Evolutionary conservation across 2,113 vertebrate genomes (phyloP), one percentile per base, ranked within the genome.

Genomic region (Orthonyx spaldingii): DNA sequence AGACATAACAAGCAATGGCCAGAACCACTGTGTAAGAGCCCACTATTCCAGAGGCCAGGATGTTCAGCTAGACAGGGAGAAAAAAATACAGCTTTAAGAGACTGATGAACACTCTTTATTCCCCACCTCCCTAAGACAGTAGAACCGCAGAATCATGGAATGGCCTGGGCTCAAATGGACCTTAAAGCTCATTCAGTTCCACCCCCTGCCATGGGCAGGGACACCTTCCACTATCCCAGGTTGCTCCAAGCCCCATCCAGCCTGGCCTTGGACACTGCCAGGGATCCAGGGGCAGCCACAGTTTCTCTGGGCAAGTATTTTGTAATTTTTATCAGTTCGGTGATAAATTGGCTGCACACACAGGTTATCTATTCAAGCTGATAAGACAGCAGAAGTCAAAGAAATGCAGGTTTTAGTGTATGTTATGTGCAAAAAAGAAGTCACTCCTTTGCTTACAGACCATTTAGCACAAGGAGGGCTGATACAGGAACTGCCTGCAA

Each of bases 1-100:
- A 98, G n/a, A 98, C n/a, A 26, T 98, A 99, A 79, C 98, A 98
- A 84, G 98, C 98, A 66, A 98, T 55, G 3, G 98, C 98, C 75
- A 99, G 96, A 39, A 99, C 49, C 41, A 99, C 97, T 0, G 98
- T 89, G 5, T 99, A 99, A 3, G 98, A 98, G 2, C 99, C 99
- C 9, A 98, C 87, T 11, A 99, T 53, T 8, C 98, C 99, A 84
- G 99, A 99, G 3, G 98, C 97, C 74, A 97, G 49, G 79, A 99
- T 99, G 97, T 99, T 99, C 47, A 99, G 98, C 99, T 99, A 85
- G 7, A 59, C 8, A 7, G 63, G 53, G 11, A 52, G 27, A 42
- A 32, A 84, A 84, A 75, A 44, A 1, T 35, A 26, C 39, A 90
- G 49, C 60, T 81, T 92, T 63, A 91, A 56, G 49, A 75, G 44